Evolutionary conservation across 2,797 vertebrate species (phyloP).

Genomic region (Peromyscus aztecus): DNA sequence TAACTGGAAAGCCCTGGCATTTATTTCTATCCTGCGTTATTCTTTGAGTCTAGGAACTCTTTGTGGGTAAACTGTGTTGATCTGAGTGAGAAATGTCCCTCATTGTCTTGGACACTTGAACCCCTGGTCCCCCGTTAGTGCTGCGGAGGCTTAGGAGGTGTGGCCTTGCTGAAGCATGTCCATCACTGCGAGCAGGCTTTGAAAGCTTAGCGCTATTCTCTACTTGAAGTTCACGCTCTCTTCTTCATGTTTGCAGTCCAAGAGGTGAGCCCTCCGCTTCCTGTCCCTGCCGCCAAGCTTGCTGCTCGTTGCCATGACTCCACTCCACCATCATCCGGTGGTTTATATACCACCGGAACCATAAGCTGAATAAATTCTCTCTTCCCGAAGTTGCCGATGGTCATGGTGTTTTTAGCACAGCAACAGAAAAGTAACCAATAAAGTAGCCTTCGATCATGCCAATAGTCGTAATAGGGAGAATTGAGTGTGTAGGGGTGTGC

Average conservation of each 20-base stretch:
- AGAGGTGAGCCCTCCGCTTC: too few relatives aligned
- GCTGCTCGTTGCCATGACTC: neutral
- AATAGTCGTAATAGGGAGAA: neutral
- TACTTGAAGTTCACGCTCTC: neutral
- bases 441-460: neutral
- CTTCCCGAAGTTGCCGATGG: neutral
- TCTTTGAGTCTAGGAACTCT: slow-evolving; percentile 24
- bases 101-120: too few relatives aligned
- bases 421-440: neutral
- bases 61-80: neutral
- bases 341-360: neutral
- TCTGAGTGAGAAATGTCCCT: neutral
- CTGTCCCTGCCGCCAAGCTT: neutral
- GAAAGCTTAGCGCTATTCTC: too few relatives aligned
- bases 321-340: neutral
- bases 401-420: neutral
- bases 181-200: neutral
- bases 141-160: neutral
- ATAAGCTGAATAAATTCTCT: neutral
- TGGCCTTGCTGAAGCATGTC: too few relatives aligned
- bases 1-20: slow-evolving; percentile 37
- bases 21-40: slow-evolving; percentile 16
- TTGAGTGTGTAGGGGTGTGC: neutral
- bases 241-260: neutral
- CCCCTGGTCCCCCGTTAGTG: neutral